Evolutionary conservation across 2,888 invertebrate genomes (phyloP).

Genomic region (Papilio protenor): DNA sequence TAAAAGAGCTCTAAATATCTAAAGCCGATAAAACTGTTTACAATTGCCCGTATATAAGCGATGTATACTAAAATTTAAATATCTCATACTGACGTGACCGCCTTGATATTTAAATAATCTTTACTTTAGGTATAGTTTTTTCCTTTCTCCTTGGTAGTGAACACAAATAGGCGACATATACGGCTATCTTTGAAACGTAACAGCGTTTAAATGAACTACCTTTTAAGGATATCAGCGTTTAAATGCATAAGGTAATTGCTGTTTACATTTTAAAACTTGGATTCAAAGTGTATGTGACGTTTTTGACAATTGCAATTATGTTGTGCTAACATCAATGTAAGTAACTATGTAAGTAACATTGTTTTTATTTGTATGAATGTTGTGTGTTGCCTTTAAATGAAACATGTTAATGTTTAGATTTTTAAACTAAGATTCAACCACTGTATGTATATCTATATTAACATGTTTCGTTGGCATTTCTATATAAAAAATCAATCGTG

Average conservation of each 20-base stretch:
- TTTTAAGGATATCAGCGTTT: neutral
- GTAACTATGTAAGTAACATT: neutral
- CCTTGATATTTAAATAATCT: neutral
- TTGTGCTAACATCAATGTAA: neutral
- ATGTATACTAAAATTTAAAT: neutral
- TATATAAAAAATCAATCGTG: too few relatives aligned
- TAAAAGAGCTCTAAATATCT: constrained; percentile 3
- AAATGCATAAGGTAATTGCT: neutral
- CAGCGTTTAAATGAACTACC: constrained; percentile 11
- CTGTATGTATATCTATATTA: too few relatives aligned
- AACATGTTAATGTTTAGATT: too few relatives aligned
- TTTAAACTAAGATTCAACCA: too few relatives aligned
- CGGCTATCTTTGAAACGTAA: constrained; percentile 13
- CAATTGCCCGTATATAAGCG: neutral
- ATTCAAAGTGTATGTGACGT: neutral
- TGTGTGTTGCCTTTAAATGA: too few relatives aligned
- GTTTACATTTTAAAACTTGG: neutral
- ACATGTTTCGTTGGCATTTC: too few relatives aligned
- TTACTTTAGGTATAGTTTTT: neutral
- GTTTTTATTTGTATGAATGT: too few relatives aligned
- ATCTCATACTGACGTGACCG: neutral
- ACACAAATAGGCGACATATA: constrained; percentile 11
- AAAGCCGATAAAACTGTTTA: neutral
- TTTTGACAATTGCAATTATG: neutral
- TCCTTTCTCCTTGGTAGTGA: neutral